phyloP scores from a whole-genome alignment of 2,113 vertebrate genomes.

The Labeo catla region DNA sequence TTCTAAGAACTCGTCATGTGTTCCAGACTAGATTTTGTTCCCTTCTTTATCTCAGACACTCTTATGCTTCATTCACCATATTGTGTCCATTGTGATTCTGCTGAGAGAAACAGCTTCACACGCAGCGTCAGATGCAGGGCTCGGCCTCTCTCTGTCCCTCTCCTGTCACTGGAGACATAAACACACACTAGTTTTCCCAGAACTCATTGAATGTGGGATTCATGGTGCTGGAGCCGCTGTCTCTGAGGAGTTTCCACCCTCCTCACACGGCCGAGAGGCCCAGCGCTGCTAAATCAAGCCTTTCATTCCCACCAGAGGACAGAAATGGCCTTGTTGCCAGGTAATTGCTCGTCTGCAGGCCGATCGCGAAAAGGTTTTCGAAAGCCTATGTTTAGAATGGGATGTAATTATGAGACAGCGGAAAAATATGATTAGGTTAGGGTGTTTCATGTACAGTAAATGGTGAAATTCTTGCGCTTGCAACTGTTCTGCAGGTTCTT shows the following conservation, averaged over 20 bases:
- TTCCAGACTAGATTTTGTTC: background rate
- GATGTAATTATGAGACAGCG: conserved; percentile 53
- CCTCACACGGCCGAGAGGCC: conserved; percentile 61
- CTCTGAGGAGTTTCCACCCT: conserved; percentile 70
- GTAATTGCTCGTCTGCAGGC: conserved; percentile 59
- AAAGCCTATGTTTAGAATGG: conserved; percentile 50
- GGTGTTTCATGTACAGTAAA: background rate
- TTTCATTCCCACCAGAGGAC: conserved; percentile 73
- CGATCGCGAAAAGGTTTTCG: conserved; percentile 38
- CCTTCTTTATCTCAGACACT: too few species aligned
- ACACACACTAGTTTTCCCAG: conserved; percentile 59
- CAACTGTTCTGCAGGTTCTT: background rate
- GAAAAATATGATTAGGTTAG: conserved; percentile 66
- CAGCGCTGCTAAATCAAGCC: conserved; percentile 67
- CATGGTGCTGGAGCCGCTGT: conserved; percentile 64
- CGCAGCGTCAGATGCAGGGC: background rate
- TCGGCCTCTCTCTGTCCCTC: background rate
- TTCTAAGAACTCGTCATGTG: background rate
- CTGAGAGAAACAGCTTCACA: background rate
- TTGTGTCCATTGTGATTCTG: background rate
- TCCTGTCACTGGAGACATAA: conserved; percentile 18
- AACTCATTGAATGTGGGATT: conserved; percentile 76
- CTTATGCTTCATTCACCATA: background rate
- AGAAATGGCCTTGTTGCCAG: conserved; percentile 71
- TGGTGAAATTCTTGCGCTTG: background rate